Conservation (phyloP, 2,113 vertebrate genomes). For the Emydocephalus ijimae region DNA sequence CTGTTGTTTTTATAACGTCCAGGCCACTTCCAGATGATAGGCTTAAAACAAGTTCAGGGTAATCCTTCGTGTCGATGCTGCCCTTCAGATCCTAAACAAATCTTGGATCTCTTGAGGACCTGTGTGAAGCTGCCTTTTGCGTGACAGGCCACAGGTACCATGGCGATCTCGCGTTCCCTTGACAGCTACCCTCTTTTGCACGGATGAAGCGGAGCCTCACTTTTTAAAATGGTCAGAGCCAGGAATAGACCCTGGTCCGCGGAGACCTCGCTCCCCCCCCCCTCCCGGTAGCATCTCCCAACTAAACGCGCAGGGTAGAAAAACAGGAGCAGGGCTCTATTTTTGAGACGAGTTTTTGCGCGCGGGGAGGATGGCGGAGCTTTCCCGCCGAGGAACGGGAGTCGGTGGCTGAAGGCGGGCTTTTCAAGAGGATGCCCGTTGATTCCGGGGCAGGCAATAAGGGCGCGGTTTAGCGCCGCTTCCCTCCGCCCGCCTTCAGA, state of each 20-base stretch:
- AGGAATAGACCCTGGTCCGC: not conserved
- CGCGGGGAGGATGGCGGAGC: not conserved
- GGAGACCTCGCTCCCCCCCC: not conserved
- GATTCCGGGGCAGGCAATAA: not conserved
- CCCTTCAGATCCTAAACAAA: not conserved
- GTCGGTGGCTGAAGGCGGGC: not conserved
- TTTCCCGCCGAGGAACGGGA: not conserved
- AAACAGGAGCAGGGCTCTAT: not conserved
- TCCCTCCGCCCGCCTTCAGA: not conserved
- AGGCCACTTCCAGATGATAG: not conserved
- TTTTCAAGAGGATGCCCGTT: not conserved
- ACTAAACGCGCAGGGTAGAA: not conserved
- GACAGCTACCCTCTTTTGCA: not conserved
- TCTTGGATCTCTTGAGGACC: not conserved
- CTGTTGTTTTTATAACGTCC: not conserved
- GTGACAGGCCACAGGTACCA: not conserved
- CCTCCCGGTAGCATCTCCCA: not conserved
- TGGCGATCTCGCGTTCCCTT: not conserved
- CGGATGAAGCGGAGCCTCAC: not conserved
- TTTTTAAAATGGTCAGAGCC: not conserved
- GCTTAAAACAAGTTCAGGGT: not conserved
- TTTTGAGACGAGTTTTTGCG: not conserved
- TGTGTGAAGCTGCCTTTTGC: not conserved
- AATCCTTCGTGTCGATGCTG: not conserved
- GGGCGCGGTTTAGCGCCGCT: not conserved